A percentile compares a stretch with the other conserved stretches of the same genome.
These are phyloP conservation scores for Odontophorus gujanensis DNA, from an alignment of 2,113 vertebrate species.

Conservation along the genomic window DNA sequence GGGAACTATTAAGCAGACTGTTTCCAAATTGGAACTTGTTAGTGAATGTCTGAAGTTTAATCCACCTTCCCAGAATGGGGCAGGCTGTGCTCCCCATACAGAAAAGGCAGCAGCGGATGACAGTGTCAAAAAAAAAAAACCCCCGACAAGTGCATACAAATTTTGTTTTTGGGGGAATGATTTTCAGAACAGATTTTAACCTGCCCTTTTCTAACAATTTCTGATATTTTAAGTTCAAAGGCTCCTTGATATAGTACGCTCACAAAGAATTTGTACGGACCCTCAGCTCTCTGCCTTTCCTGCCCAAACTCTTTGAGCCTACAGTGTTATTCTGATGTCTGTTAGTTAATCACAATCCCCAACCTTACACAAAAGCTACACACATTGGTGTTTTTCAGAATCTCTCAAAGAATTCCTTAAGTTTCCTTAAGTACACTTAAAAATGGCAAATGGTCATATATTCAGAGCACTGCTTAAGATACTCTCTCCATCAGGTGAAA, in stretches of 20 bases:
- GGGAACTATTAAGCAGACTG: not conserved
- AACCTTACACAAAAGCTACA: not conserved
- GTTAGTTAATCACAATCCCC: not conserved
- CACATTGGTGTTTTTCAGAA: not conserved
- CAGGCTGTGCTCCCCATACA: not conserved
- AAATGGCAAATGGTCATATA: not conserved
- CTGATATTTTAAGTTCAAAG: not conserved
- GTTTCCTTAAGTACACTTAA: not conserved
- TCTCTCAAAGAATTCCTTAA: not conserved
- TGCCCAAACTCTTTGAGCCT: not conserved
- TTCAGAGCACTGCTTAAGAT: not conserved
- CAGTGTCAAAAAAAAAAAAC: not conserved
- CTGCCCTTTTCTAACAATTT: not conserved
- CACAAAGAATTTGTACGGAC: not conserved
- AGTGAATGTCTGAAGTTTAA: not conserved
- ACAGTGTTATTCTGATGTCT: not conserved
- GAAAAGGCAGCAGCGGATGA: not conserved
- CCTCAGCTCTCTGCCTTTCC: not conserved
- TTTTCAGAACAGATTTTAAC: not conserved
- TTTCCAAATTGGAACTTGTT: not conserved
- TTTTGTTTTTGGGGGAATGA: not conserved
- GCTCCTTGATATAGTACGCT: not conserved
- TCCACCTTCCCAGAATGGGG: conserved; percentile 13
- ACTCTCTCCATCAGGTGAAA: not conserved
- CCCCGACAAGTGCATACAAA: not conserved